Percentiles rank a stretch among this genome's conserved stretches.
Conservation (phyloP, 2,113 vertebrate genomes). For the Oenanthe melanoleuca region DNA sequence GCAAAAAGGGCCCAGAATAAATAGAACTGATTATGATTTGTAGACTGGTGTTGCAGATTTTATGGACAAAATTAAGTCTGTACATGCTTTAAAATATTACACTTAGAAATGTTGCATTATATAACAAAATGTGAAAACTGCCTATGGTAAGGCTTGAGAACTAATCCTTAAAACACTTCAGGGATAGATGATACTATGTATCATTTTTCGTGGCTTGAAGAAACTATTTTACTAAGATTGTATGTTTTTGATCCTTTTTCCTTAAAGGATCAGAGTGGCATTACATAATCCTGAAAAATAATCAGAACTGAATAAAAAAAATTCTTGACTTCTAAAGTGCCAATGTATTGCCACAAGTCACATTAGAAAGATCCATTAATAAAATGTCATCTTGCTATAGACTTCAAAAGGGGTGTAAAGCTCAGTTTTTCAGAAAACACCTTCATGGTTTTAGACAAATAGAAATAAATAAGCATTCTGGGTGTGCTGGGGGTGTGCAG, state of each 20-base stretch:
- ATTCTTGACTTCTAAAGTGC: not conserved
- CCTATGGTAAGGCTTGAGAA: not conserved
- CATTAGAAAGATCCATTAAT: not conserved
- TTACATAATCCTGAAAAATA: not conserved
- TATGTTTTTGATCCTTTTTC: not conserved
- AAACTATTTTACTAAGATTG: not conserved
- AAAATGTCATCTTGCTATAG: not conserved
- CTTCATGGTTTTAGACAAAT: not conserved
- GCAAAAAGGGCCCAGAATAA: not conserved
- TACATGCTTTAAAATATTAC: accelerated
- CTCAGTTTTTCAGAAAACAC: not conserved
- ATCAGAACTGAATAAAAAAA: not conserved
- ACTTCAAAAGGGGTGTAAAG: not conserved
- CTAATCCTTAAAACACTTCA: not conserved
- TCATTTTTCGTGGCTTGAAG: not conserved
- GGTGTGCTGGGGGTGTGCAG: not conserved
- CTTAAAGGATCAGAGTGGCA: not conserved
- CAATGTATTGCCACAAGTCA: not conserved
- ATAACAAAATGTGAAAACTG: not conserved
- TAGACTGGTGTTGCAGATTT: not conserved
- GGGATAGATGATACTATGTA: too few species aligned
- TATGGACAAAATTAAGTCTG: not conserved
- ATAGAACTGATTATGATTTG: accelerated
- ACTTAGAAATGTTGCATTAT: not conserved
- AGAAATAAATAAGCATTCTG: not conserved